Evolutionary conservation across 2,888 invertebrate genomes (phyloP).

Genomic region (Amitus sp.): DNA sequence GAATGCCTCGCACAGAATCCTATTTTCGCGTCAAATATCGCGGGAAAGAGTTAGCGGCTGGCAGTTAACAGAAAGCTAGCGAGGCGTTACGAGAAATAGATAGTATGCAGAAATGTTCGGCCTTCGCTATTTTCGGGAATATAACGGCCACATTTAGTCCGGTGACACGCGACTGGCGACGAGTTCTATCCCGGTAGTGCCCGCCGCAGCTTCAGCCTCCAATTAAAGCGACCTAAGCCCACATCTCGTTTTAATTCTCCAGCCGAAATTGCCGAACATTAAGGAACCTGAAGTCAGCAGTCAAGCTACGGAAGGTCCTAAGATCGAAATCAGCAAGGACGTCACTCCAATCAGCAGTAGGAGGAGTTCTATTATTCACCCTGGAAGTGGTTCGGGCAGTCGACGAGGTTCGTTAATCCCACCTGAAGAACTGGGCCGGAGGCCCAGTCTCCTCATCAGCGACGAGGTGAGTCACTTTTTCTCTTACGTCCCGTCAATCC

Average conservation of each 20-base stretch:
- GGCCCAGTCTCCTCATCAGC: slow-evolving; percentile 91
- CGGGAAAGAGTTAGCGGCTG: slow-evolving; percentile 19
- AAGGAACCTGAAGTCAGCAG: slow-evolving; percentile 72
- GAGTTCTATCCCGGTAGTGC: no score
- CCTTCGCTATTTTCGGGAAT: slow-evolving; percentile 63
- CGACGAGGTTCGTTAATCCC: slow-evolving; percentile 89
- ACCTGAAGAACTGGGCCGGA: slow-evolving; percentile 85
- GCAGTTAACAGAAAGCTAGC: slow-evolving; percentile 3
- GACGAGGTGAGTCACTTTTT: slow-evolving; percentile 81
- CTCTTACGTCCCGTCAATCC: not conserved
- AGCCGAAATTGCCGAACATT: slow-evolving; percentile 60
- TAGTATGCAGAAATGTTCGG: slow-evolving; percentile 51
- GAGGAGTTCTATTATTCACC: slow-evolving; percentile 77
- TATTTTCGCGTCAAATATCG: slow-evolving; percentile 55
- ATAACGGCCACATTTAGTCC: slow-evolving; percentile 52
- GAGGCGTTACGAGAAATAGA: slow-evolving; percentile 7
- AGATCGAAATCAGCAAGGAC: slow-evolving; percentile 88
- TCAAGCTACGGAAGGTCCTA: slow-evolving; percentile 73
- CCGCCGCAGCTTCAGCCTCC: slow-evolving; percentile 35
- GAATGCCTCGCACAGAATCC: slow-evolving; percentile 52
- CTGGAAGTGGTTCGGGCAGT: slow-evolving; percentile 73
- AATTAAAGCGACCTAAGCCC: slow-evolving; percentile 16
- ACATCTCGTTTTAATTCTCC: slow-evolving; percentile 5
- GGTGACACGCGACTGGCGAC: slow-evolving; percentile 39
- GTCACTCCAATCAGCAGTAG: slow-evolving; percentile 77